Evolutionary conservation across 1,140 invertebrate genomes (phyloP), one percentile per base, ranked within the genome.

Genomic region (Lasioglossum baleicum): DNA sequence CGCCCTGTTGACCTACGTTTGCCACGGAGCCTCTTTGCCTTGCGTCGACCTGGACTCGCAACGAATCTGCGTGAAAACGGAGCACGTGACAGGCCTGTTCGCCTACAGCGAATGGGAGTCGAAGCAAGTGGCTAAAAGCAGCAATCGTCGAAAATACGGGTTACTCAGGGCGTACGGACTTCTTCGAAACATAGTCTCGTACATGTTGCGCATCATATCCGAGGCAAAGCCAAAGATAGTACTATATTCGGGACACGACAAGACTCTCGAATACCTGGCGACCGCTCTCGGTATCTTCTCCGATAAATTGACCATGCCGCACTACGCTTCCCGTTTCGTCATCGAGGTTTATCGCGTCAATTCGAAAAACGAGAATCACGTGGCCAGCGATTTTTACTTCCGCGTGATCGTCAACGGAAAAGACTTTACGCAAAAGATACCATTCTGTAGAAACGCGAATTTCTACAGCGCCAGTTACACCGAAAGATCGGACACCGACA

Each of bases 241-340:
- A 10, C 82, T 98, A 0, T 99, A 98, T 90, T 98, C 97, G 0
- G 98, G 97, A 0, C 98, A 99, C 88, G 98, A 98, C 90, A 96
- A 96, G 86, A 98, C 98, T 0, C 85, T 98, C 31, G 96, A 97
- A 84, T 97, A 97, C 84, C 91, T 99, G 5, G 94, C 96, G 4
- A 94, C 96, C 7, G 96, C 97, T 1, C 89, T 99, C 31, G 97
- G 97, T 0, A 91, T 97, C 44, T 88, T 93, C 56, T 92, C 94
- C 66, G 94, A 95, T 84, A 94, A 94, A 10, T 92, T 94, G 31
- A 93, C 95, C 3, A 87, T 96, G 48, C 94, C 94, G 78, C 94
- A 96, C 51, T 99, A 97, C 92, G 97, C 97, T 2, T 96, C 97
- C 0, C 93, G 98, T 74, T 93, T 99, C 77, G 95, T 97, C 6